phyloP scores from a whole-genome alignment of 2,888 invertebrate genomes.

The Morpho helenor region DNA sequence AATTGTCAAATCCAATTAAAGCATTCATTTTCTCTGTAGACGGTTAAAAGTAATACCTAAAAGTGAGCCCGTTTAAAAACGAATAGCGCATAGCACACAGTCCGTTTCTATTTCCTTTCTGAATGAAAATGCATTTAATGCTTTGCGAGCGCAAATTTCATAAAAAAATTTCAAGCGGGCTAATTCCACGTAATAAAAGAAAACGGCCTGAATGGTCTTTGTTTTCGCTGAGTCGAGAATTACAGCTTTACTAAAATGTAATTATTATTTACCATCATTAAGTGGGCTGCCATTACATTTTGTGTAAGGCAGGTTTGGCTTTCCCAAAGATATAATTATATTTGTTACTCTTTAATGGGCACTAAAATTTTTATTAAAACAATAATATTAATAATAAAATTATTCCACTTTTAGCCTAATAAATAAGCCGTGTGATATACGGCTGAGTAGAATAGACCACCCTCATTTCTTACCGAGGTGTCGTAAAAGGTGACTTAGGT shows the following conservation, averaged over 20 bases:
- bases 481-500: too few relatives aligned
- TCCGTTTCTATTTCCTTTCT: conserved; percentile 17
- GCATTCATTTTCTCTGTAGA: neutral
- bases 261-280: conserved; percentile 15
- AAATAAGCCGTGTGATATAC: too few relatives aligned
- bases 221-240: conserved; percentile 24
- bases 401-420: too few relatives aligned
- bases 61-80: conserved; percentile 2
- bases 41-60: conserved; percentile 5
- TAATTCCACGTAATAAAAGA: conserved; percentile 30
- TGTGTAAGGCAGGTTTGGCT: neutral
- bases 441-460: too few relatives aligned
- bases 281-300: conserved; percentile 1
- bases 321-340: neutral
- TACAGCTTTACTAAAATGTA: conserved; percentile 17
- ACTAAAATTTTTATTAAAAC: too few relatives aligned
- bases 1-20: neutral
- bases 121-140: conserved; percentile 28
- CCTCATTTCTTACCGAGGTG: too few relatives aligned
- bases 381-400: too few relatives aligned
- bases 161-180: conserved; percentile 28
- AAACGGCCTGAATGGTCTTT: conserved; percentile 28
- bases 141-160: conserved; percentile 24
- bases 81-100: conserved; percentile 5
- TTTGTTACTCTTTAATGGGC: too few relatives aligned